Percentiles rank a stretch among this genome's conserved stretches.
Evolutionary conservation across 2,797 vertebrate genomes (phyloP).

Genomic region (Bucorvus abyssinicus): DNA sequence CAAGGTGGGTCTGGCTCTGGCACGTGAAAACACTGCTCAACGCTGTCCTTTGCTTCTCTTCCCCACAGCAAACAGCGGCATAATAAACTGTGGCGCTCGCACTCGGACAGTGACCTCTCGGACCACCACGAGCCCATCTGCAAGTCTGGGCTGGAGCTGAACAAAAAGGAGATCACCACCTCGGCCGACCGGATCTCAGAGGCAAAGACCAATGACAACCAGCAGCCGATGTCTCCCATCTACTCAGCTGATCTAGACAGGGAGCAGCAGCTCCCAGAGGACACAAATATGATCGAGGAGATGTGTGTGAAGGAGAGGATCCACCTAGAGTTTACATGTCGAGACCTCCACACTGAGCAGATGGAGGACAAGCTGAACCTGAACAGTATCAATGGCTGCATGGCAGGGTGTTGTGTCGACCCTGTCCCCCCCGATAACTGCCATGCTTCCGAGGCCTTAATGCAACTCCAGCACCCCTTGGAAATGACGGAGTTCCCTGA

Average conservation of each 20-base stretch:
- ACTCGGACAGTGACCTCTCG: slow-evolving; percentile 92
- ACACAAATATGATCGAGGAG: slow-evolving; percentile 34
- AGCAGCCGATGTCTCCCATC: slow-evolving; percentile 75
- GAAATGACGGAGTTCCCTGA: slow-evolving; percentile 67
- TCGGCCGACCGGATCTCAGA: slow-evolving; percentile 89
- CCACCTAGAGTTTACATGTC: slow-evolving; percentile 73
- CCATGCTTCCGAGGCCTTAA: slow-evolving; percentile 72
- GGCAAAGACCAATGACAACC: slow-evolving; percentile 66
- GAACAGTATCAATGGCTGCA: slow-evolving; percentile 78
- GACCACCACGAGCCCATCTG: slow-evolving; percentile 84
- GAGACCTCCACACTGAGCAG: slow-evolving; percentile 71
- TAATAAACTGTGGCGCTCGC: slow-evolving; percentile 97
- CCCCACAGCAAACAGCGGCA: slow-evolving; percentile 91
- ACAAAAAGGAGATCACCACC: slow-evolving; percentile 83
- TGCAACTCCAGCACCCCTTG: slow-evolving; percentile 67
- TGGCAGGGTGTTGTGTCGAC: slow-evolving; percentile 68
- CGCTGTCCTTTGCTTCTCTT: neutral
- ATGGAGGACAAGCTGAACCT: slow-evolving; percentile 78
- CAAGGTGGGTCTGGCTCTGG: neutral
- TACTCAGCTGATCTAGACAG: slow-evolving; percentile 42
- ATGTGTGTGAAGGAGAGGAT: slow-evolving; percentile 70
- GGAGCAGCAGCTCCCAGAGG: slow-evolving; percentile 65
- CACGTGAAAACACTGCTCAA: neutral
- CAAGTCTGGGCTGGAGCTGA: slow-evolving; percentile 80
- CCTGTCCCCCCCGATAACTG: slow-evolving; percentile 75